Percentiles rank a stretch among this genome's conserved stretches.
phyloP scores from a whole-genome alignment of 2,113 vertebrate genomes.

The Seriola aureovittata region DNA sequence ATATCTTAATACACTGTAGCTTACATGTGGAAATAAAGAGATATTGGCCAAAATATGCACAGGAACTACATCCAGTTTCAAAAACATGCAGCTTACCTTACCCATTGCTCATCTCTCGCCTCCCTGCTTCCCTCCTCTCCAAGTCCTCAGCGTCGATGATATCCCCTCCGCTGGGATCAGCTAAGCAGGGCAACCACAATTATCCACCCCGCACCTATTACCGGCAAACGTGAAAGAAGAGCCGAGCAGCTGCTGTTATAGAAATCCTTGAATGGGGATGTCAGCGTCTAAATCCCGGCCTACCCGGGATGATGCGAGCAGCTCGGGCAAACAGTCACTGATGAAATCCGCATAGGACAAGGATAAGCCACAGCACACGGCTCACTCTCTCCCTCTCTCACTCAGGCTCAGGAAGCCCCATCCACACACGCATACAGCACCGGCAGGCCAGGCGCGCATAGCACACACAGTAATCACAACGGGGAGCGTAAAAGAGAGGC shows the following conservation, averaged over 20 bases:
- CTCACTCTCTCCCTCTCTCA: conserved; percentile 63
- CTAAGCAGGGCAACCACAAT: conserved; percentile 6
- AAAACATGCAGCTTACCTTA: conserved; percentile 54
- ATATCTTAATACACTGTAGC: neutral
- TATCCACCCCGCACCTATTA: neutral
- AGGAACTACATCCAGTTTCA: neutral
- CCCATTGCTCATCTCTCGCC: conserved; percentile 63
- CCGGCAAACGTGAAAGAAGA: conserved; percentile 9
- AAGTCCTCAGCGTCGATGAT: conserved; percentile 39
- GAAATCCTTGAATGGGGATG: conserved; percentile 13
- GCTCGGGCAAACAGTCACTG: conserved; percentile 41
- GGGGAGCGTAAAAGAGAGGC: conserved; percentile 52
- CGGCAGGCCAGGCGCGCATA: conserved; percentile 48
- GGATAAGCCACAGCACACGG: conserved; percentile 57
- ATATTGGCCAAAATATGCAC: neutral
- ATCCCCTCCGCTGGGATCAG: conserved; percentile 30
- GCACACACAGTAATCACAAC: conserved; percentile 49
- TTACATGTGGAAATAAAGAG: neutral
- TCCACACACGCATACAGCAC: conserved; percentile 49
- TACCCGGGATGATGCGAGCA: conserved; percentile 32
- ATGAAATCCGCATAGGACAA: conserved; percentile 78
- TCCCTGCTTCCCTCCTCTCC: conserved; percentile 21
- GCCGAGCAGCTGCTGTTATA: neutral
- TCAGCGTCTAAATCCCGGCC: conserved; percentile 18
- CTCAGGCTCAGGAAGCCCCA: conserved; percentile 39